A percentile compares a stretch with the other conserved stretches of the same genome.
Evolutionary conservation across 2,113 vertebrate species (phyloP).

Genomic region (Thunnus maccoyii): DNA sequence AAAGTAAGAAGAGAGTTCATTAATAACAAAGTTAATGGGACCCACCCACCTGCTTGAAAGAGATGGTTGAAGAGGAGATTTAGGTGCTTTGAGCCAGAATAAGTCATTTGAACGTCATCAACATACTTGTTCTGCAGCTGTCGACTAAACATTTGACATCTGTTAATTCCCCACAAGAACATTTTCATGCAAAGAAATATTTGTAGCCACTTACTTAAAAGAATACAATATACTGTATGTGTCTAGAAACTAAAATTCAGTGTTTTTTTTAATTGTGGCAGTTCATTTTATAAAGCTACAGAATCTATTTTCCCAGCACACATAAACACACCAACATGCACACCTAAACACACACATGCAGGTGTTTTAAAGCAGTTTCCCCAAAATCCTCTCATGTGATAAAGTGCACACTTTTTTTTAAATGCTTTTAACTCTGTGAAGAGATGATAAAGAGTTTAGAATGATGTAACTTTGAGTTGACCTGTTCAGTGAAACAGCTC

Average conservation of each 20-base stretch:
- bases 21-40: conserved; percentile 39
- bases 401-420: conserved; percentile 75
- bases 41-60: conserved; percentile 12
- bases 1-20: conserved; percentile 28
- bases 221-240: neutral
- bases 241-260: neutral
- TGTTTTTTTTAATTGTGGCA: neutral
- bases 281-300: neutral
- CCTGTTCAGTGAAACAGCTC: conserved; percentile 76
- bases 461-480: conserved; percentile 82
- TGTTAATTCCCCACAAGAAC: neutral
- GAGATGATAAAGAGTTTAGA: conserved; percentile 82
- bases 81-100: conserved; percentile 34
- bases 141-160: neutral
- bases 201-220: neutral
- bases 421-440: conserved; percentile 77
- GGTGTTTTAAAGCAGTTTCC: conserved; percentile 48
- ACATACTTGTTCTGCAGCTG: conserved; percentile 12
- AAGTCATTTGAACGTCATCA: conserved; percentile 45
- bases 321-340: conserved; percentile 18
- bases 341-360: neutral
- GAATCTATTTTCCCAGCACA: conserved; percentile 26
- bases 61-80: conserved; percentile 30
- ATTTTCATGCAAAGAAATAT: neutral
- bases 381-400: conserved; percentile 67